phyloP scores from a whole-genome alignment of 2,797 vertebrate genomes.

The Cossypha polioptera region DNA sequence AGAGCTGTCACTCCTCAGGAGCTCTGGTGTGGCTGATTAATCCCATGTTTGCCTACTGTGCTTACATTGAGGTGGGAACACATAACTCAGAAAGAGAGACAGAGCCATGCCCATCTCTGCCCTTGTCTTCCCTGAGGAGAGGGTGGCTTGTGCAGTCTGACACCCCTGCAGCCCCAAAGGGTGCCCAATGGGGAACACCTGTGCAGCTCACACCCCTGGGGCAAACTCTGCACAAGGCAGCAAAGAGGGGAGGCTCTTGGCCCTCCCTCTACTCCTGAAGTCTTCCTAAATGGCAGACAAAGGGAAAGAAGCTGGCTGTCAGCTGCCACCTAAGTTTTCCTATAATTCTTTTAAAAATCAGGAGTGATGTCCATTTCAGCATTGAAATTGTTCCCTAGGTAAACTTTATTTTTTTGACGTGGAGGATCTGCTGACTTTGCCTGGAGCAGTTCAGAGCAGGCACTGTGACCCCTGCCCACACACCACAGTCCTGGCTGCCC shows the following conservation, averaged over 20 bases:
- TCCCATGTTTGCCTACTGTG: neutral
- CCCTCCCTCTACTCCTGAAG: neutral
- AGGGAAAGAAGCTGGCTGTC: neutral
- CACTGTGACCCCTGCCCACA: rapidly evolving
- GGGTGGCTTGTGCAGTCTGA: neutral
- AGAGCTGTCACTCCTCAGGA: neutral
- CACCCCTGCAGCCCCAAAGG: neutral
- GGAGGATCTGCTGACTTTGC: neutral
- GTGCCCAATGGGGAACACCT: neutral
- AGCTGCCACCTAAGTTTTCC: neutral
- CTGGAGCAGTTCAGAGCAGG: neutral
- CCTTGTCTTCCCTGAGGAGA: neutral
- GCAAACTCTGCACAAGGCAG: neutral
- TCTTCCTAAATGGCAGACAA: neutral
- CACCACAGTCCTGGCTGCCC: neutral
- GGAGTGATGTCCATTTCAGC: neutral
- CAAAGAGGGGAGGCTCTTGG: neutral
- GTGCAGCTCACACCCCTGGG: neutral
- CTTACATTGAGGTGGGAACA: neutral
- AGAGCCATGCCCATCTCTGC: neutral
- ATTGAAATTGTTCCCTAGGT: neutral
- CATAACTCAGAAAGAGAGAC: neutral
- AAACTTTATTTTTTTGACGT: neutral
- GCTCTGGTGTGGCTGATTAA: neutral
- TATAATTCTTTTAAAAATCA: neutral